A percentile compares a stretch with the other conserved stretches of the same genome.
phyloP scores from a whole-genome alignment of 2,888 invertebrate genomes.

The Drosophila meridiana region DNA sequence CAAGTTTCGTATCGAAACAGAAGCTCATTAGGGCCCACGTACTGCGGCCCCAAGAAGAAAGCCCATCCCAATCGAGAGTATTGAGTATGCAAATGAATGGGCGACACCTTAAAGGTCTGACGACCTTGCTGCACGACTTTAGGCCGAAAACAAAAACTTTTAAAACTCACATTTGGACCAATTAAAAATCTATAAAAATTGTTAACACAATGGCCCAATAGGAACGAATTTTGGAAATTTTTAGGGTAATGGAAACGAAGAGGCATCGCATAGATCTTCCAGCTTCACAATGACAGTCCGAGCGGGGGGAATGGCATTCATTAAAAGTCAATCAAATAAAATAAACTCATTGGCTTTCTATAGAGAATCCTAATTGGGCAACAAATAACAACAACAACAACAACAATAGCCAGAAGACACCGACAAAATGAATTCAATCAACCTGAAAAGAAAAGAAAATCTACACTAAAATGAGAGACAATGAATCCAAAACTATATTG shows the following conservation, averaged over 20 bases:
- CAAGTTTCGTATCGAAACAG: slow-evolving; percentile 23
- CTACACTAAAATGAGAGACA: slow-evolving; percentile 33
- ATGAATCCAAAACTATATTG: slow-evolving; percentile 27
- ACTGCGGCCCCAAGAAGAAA: slow-evolving; percentile 31
- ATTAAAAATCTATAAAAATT: slow-evolving; percentile 71
- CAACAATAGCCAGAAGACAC: slow-evolving; percentile 26
- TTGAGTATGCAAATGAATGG: slow-evolving; percentile 42
- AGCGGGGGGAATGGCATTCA: slow-evolving; percentile 49
- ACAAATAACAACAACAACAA: slow-evolving; percentile 45
- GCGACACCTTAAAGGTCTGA: slow-evolving; percentile 25
- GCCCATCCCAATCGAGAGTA: background rate
- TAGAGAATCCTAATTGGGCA: slow-evolving; percentile 73
- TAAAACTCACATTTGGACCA: slow-evolving; percentile 45
- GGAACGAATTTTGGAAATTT: slow-evolving; percentile 35
- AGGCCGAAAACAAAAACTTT: background rate
- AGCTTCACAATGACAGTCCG: background rate
- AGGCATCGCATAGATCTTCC: slow-evolving; percentile 15
- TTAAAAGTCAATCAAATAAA: slow-evolving; percentile 71
- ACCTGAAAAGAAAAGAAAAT: slow-evolving; percentile 46
- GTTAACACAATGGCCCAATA: slow-evolving; percentile 44
- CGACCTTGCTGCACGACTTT: slow-evolving; percentile 44
- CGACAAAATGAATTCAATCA: slow-evolving; percentile 71
- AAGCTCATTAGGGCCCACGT: slow-evolving; percentile 33
- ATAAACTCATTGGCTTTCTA: slow-evolving; percentile 77
- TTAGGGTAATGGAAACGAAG: slow-evolving; percentile 50